Evolutionary conservation across 2,113 vertebrate species (phyloP).

Genomic region (Stigmatopora argus): DNA sequence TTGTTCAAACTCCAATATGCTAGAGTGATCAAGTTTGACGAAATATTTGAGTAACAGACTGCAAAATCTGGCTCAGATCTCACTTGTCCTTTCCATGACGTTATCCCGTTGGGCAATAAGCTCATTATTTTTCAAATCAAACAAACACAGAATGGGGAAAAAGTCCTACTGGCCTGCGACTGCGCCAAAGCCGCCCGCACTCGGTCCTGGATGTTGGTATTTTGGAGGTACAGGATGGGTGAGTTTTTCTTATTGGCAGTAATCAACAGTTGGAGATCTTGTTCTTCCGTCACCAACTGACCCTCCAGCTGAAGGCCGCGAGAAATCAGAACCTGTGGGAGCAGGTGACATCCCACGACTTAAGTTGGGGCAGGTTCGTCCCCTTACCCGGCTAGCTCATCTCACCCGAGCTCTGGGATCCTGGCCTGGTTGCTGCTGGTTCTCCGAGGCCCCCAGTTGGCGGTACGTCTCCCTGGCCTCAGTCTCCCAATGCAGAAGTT

Average conservation of each 20-base stretch:
- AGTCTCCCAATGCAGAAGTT: slow-evolving; percentile 70
- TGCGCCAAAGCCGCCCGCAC: slow-evolving; percentile 73
- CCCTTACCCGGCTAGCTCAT: background rate
- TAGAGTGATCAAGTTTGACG: no score
- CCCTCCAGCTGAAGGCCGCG: slow-evolving; percentile 77
- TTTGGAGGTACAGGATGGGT: slow-evolving; percentile 70
- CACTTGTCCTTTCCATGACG: no score
- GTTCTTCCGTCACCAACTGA: slow-evolving; percentile 78
- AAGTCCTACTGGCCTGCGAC: slow-evolving; percentile 69
- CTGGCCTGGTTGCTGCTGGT: slow-evolving; percentile 43
- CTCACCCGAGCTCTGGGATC: slow-evolving; percentile 61
- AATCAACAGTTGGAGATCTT: slow-evolving; percentile 72
- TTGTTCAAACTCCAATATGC: no score
- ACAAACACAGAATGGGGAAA: background rate
- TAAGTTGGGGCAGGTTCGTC: background rate
- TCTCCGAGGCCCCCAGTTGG: slow-evolving; percentile 49
- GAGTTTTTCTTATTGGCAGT: slow-evolving; percentile 66
- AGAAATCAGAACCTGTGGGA: slow-evolving; percentile 73
- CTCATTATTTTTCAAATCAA: background rate
- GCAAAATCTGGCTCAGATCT: no score
- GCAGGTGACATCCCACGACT: slow-evolving; percentile 22
- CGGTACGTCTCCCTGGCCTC: slow-evolving; percentile 66
- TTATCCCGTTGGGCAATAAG: background rate
- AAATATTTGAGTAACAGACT: no score
- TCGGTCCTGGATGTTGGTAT: slow-evolving; percentile 68